Conservation (phyloP, 2,797 vertebrate species). For the Orientallactaga sibirica region DNA sequence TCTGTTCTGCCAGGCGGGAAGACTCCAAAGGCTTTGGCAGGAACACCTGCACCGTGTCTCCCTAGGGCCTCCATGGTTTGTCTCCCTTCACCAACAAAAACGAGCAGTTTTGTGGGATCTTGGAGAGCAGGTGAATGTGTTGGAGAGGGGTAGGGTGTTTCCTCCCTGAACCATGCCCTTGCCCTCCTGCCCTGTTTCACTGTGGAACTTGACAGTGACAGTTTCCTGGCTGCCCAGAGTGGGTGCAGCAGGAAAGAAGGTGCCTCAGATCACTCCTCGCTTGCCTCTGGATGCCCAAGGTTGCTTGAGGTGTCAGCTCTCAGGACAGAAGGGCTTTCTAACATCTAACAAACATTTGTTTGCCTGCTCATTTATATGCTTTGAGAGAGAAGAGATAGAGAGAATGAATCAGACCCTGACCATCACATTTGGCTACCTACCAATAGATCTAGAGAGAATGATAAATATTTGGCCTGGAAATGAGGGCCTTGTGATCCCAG, state of each 20-base stretch:
- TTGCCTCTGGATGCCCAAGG: fast-evolving
- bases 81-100: background rate
- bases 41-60: background rate
- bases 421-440: background rate
- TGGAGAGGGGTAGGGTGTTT: background rate
- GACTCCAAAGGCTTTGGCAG: background rate
- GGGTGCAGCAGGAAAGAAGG: fast-evolving
- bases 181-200: fast-evolving
- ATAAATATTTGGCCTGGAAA: background rate
- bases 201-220: background rate
- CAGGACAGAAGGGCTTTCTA: background rate
- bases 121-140: background rate
- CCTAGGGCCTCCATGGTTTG: background rate
- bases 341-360: background rate
- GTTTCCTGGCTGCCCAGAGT: fast-evolving
- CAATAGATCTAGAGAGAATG: background rate
- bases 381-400: background rate
- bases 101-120: background rate
- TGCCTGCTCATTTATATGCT: background rate
- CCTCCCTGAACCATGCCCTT: background rate
- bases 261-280: background rate
- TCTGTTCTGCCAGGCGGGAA: background rate
- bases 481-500: background rate
- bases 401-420: no score
- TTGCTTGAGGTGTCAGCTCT: background rate